phyloP scores from a whole-genome alignment of 1,140 invertebrate species.

The Danaus plexippus region DNA sequence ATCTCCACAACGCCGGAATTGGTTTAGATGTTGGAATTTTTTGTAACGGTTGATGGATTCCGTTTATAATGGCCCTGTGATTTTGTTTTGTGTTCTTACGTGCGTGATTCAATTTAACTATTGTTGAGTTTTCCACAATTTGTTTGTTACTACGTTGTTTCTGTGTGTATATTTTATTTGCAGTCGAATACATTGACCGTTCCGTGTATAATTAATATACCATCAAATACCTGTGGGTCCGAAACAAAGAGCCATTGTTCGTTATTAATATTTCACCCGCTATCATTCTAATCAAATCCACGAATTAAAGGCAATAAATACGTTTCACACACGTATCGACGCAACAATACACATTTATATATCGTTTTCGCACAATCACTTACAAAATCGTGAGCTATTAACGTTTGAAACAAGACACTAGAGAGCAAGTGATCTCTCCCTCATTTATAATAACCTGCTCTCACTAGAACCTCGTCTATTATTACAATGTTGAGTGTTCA shows the following conservation, averaged over 20 bases:
- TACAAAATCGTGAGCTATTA: conserved; percentile 43
- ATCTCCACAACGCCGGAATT: conserved; percentile 24
- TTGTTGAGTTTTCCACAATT: conserved; percentile 3
- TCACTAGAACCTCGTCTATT: conserved; percentile 47
- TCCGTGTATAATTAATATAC: conserved; percentile 7
- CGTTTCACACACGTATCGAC: conserved; percentile 40
- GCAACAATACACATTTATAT: conserved; percentile 47
- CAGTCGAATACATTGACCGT: background rate
- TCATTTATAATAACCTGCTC: conserved; percentile 66
- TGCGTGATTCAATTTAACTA: too few species aligned
- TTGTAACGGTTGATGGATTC: conserved; percentile 21
- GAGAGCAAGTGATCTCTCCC: conserved; percentile 44
- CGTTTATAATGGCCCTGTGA: conserved; percentile 19
- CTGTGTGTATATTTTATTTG: too few species aligned
- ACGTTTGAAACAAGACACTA: conserved; percentile 33
- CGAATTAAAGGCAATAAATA: conserved; percentile 56
- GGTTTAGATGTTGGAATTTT: conserved; percentile 20
- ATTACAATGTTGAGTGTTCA: conserved; percentile 58
- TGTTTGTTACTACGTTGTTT: conserved; percentile 3
- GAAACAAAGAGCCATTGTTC: conserved; percentile 25
- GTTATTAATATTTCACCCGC: conserved; percentile 16
- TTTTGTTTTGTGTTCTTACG: conserved; percentile 9
- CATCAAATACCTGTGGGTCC: background rate
- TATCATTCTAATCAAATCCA: conserved; percentile 27
- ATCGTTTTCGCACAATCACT: conserved; percentile 46